A percentile compares a stretch with the other conserved stretches of the same genome.
Conservation (phyloP, 2,797 vertebrate species). For the Yasuhikotakia modesta region DNA sequence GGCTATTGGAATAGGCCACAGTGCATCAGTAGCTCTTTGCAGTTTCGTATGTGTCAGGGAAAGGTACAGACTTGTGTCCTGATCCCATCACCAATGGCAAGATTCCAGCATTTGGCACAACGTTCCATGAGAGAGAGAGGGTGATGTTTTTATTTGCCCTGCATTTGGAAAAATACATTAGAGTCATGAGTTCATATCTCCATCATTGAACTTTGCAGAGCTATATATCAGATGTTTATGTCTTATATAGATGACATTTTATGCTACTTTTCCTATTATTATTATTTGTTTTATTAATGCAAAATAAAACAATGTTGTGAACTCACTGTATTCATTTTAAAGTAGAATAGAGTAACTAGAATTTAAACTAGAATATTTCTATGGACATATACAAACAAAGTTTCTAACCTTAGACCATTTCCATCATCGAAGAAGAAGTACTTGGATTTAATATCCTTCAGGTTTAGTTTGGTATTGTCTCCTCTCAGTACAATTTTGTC, state of each 20-base stretch:
- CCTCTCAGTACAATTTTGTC: constrained; percentile 95
- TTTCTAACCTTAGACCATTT: constrained; percentile 90
- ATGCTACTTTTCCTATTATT: too few relatives aligned
- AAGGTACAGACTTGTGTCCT: constrained; percentile 89
- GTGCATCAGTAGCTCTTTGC: constrained; percentile 91
- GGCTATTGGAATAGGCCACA: constrained; percentile 50
- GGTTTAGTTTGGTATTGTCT: constrained; percentile 86
- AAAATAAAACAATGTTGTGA: background rate
- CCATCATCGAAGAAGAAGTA: constrained; percentile 99
- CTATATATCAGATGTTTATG: too few relatives aligned
- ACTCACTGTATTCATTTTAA: too few relatives aligned
- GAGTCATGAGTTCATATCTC: background rate
- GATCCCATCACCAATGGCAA: constrained; percentile 93
- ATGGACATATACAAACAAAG: too few relatives aligned
- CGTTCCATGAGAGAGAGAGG: constrained; percentile 94
- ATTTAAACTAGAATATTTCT: too few relatives aligned
- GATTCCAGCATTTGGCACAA: constrained; percentile 96
- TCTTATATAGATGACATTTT: background rate
- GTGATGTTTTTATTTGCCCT: constrained; percentile 97
- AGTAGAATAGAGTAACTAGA: too few relatives aligned
- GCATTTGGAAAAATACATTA: constrained; percentile 32
- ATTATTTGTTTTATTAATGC: too few relatives aligned
- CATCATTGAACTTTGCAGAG: too few relatives aligned
- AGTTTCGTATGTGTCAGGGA: constrained; percentile 92
- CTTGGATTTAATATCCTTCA: constrained; percentile 94